These are phyloP conservation scores for Myoxocephalus aenaeus DNA, from an alignment of 2,797 vertebrate genomes.

Conservation along the genomic window DNA sequence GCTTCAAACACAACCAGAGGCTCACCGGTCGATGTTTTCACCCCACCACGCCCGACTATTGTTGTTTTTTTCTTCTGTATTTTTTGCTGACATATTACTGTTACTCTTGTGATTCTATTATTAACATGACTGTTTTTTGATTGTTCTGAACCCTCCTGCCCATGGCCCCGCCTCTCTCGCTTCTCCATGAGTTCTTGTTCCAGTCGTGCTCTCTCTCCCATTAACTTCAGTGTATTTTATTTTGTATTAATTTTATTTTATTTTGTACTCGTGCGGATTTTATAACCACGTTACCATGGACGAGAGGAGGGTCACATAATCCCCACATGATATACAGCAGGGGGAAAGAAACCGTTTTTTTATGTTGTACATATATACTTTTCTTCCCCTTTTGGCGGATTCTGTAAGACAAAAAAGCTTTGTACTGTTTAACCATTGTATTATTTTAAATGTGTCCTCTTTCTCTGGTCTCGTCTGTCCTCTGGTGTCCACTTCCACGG, in stretches of 20 bases:
- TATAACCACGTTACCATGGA: slow-evolving; percentile 61
- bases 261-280: slow-evolving; percentile 53
- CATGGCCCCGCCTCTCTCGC: slow-evolving; percentile 50
- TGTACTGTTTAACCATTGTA: slow-evolving; percentile 80
- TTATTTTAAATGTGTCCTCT: slow-evolving; percentile 56
- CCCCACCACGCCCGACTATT: neutral
- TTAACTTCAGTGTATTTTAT: slow-evolving; percentile 50
- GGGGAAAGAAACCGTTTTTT: slow-evolving; percentile 42
- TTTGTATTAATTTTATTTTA: slow-evolving; percentile 25
- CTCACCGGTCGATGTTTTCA: slow-evolving; percentile 18
- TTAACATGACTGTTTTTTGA: slow-evolving; percentile 72
- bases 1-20: slow-evolving; percentile 15
- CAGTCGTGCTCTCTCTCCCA: slow-evolving; percentile 60
- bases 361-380: slow-evolving; percentile 76
- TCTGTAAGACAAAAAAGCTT: slow-evolving; percentile 77
- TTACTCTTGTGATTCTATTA: slow-evolving; percentile 78
- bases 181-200: slow-evolving; percentile 56
- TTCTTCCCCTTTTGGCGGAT: slow-evolving; percentile 76
- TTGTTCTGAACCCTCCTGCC: slow-evolving; percentile 69
- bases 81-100: slow-evolving; percentile 77
- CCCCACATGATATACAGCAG: slow-evolving; percentile 58
- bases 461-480: slow-evolving; percentile 18
- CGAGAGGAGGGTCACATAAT: slow-evolving; percentile 60
- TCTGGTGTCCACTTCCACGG: slow-evolving; percentile 47
- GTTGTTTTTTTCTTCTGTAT: slow-evolving; percentile 60